Evolutionary conservation across 2,113 vertebrate genomes (phyloP).

Genomic region (Pitta sordida): DNA sequence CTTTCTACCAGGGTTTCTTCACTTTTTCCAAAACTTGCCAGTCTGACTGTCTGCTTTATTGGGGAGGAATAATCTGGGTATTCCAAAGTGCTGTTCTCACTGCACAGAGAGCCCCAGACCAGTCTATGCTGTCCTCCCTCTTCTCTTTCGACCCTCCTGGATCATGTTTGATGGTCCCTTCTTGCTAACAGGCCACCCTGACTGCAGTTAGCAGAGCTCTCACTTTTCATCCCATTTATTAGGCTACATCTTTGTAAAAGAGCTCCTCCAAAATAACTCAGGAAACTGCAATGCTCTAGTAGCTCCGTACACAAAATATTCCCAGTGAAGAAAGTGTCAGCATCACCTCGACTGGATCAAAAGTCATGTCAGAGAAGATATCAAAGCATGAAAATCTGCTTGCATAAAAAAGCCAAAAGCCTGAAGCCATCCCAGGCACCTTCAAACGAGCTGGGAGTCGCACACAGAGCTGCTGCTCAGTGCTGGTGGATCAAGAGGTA

Average conservation of each 20-base stretch:
- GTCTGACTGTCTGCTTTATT: not conserved
- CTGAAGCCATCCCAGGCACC: slow-evolving; percentile 35
- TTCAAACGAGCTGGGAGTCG: not conserved
- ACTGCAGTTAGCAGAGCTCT: not conserved
- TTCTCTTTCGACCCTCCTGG: not conserved
- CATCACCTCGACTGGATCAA: slow-evolving; percentile 43
- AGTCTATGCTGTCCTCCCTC: not conserved
- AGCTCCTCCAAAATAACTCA: not conserved
- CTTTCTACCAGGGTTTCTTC: not conserved
- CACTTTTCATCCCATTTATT: not conserved
- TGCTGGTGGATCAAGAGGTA: not conserved
- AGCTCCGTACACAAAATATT: slow-evolving; percentile 37
- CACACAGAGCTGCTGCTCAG: not conserved
- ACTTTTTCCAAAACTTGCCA: not conserved
- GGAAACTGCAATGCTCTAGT: not conserved
- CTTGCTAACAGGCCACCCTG: not conserved
- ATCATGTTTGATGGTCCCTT: not conserved
- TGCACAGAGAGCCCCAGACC: not conserved
- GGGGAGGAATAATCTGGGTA: not conserved
- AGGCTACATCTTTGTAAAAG: not conserved
- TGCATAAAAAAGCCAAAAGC: slow-evolving; percentile 50
- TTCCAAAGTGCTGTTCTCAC: not conserved
- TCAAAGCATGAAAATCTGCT: slow-evolving; percentile 50
- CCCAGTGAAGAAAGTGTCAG: slow-evolving; percentile 31
- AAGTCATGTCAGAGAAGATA: slow-evolving; percentile 44